Percentiles rank a stretch among this genome's conserved stretches.
Conservation (phyloP, 1,140 invertebrate species). For the Pseudomyrmex concolor region DNA sequence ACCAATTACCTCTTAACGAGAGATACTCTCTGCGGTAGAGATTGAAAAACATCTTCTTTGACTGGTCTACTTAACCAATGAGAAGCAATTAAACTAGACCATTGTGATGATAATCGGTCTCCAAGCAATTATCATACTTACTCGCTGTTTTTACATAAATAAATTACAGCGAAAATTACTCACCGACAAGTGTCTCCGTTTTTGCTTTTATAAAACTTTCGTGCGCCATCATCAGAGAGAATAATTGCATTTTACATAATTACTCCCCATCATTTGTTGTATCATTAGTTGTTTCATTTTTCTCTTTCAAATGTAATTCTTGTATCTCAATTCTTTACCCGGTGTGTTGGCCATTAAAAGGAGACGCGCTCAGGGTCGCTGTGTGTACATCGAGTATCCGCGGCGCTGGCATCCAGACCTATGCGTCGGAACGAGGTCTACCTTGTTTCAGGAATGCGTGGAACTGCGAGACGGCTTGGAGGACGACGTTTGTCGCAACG, state of each 20-base stretch:
- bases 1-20: slow-evolving; percentile 46
- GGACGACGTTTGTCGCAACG: slow-evolving; percentile 16
- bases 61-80: slow-evolving; percentile 5
- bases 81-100: slow-evolving; percentile 21
- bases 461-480: not conserved
- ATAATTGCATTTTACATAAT: not conserved
- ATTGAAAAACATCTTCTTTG: slow-evolving; percentile 11
- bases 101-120: slow-evolving; percentile 16
- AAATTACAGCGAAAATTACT: not conserved
- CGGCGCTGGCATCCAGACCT: slow-evolving; percentile 18
- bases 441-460: slow-evolving; percentile 39
- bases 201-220: too few relatives aligned
- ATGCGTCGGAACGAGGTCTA: slow-evolving; percentile 20
- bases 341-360: slow-evolving; percentile 5
- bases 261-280: not conserved
- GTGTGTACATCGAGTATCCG: slow-evolving; percentile 5
- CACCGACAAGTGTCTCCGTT: too few relatives aligned
- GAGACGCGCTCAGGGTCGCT: not conserved
- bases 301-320: not conserved
- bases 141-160: not conserved
- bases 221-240: not conserved
- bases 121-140: slow-evolving; percentile 10
- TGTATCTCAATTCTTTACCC: not conserved
- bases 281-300: not conserved
- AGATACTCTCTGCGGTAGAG: slow-evolving; percentile 11